phyloP scores from a whole-genome alignment of 2,797 vertebrate genomes.

The Pelodytes ibericus region DNA sequence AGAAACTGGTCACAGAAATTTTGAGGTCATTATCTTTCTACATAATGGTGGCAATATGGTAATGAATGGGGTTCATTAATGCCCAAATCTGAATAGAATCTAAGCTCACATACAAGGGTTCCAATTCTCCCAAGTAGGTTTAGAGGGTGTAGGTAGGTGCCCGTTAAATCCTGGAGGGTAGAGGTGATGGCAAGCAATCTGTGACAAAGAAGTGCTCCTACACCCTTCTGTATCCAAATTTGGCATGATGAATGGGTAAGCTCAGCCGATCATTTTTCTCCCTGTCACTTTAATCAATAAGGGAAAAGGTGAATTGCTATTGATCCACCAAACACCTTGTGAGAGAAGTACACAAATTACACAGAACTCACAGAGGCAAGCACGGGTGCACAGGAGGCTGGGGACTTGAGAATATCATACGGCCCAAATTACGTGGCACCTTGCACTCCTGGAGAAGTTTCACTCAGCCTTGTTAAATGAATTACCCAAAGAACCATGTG shows the following conservation, averaged over 20 bases:
- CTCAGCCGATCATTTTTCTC: constrained; percentile 60
- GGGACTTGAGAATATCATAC: not conserved
- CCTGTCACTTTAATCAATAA: constrained; percentile 65
- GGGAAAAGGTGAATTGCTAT: constrained; percentile 69
- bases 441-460: too few species aligned
- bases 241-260: constrained; percentile 58
- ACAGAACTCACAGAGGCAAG: constrained; percentile 41
- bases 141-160: not conserved
- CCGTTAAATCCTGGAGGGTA: constrained; percentile 20
- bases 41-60: too few species aligned
- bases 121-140: not conserved
- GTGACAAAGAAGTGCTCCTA: constrained; percentile 25
- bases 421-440: not conserved
- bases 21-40: too few species aligned
- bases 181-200: constrained; percentile 11
- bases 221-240: constrained; percentile 36
- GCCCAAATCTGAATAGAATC: not conserved
- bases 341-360: constrained; percentile 60
- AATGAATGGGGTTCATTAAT: too few species aligned
- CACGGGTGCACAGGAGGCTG: not conserved
- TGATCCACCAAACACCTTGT: constrained; percentile 60
- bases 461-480: too few species aligned
- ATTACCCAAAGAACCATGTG: too few species aligned
- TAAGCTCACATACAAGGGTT: not conserved
- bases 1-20: too few species aligned